Evolutionary conservation across 2,888 invertebrate genomes (phyloP), one percentile per base, ranked within the genome.

Genomic region (Pegoplata infirma): DNA sequence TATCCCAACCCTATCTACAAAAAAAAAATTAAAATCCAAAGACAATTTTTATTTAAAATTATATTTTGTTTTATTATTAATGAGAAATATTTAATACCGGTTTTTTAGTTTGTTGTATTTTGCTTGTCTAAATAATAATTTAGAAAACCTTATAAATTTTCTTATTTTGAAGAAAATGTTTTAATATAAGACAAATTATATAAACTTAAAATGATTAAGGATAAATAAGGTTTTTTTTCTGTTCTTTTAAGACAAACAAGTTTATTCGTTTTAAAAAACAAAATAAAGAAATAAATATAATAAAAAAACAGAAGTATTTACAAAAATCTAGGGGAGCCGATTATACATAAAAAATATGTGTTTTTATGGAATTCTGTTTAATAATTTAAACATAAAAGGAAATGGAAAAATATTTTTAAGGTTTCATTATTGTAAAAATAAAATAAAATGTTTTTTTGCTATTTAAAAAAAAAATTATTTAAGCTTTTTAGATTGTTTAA

Each of bases 241-340:
- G 19, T 49, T 51, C 12, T 12, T 53, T 53, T 21, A 46, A 46
- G 36, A 36, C 17, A 61, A 14, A 28, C 2, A 49, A 19, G 5
- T n/a, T n/a, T n/a, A 5, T 32, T 32, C 1, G 14, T 40, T 40
- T 40, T 16, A 14, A 28, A 56, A 6, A 32, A 32, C 12, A 16
- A 56, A n/a, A n/a, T n/a, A n/a, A n/a, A n/a, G n/a, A n/a, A n/a
- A n/a, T n/a, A 28, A 3, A 36, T 5, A 36, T 14, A 14, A n/a
- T 21, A 61, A 21, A 77, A 72, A 49, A 77, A n/a, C n/a, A n/a
- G n/a, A 63, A 61, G 63, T 77, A 78, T 78, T 73, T 78, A 78
- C 77, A 75, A 53, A 68, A 68, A 73, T 25, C 55, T 16, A 74
- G 55, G 36, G 0, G 44, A 75, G 55, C 23, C 0, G 44, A 44